phyloP scores from a whole-genome alignment of 2,888 invertebrate genomes.

The Volucella inflata region DNA sequence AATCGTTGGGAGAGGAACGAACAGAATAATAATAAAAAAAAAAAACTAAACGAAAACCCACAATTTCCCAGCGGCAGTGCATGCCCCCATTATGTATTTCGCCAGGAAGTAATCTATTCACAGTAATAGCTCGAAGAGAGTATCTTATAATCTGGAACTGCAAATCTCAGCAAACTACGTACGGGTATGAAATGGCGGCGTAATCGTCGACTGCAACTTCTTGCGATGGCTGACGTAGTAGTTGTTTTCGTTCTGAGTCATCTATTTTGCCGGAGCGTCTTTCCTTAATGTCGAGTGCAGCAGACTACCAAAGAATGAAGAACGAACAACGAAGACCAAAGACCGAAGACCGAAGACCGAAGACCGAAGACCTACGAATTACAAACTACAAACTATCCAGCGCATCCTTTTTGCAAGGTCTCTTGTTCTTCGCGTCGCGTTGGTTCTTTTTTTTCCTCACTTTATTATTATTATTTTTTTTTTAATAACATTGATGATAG shows the following conservation, averaged over 20 bases:
- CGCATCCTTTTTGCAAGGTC: slow-evolving; percentile 61
- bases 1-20: slow-evolving; percentile 10
- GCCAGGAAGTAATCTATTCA: slow-evolving; percentile 75
- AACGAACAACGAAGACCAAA: slow-evolving; percentile 1
- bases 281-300: slow-evolving; percentile 18
- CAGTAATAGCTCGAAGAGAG: slow-evolving; percentile 51
- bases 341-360: slow-evolving; percentile 18
- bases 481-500: slow-evolving; percentile 48
- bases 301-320: slow-evolving; percentile 31
- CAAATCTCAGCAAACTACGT: slow-evolving; percentile 58
- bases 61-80: slow-evolving; percentile 40
- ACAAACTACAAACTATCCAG: not conserved
- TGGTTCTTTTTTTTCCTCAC: not conserved
- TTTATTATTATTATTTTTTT: slow-evolving; percentile 17
- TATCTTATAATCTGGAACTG: slow-evolving; percentile 54
- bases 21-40: slow-evolving; percentile 13
- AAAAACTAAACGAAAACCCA: not conserved
- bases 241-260: slow-evolving; percentile 55
- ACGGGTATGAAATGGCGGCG: not conserved
- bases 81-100: slow-evolving; percentile 52
- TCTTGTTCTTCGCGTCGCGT: slow-evolving; percentile 40
- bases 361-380: slow-evolving; percentile 17
- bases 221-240: slow-evolving; percentile 8
- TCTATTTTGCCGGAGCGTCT: slow-evolving; percentile 51
- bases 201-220: not conserved